Evolutionary conservation across 2,888 invertebrate species (phyloP).

Genomic region (Fragum sueziense): DNA sequence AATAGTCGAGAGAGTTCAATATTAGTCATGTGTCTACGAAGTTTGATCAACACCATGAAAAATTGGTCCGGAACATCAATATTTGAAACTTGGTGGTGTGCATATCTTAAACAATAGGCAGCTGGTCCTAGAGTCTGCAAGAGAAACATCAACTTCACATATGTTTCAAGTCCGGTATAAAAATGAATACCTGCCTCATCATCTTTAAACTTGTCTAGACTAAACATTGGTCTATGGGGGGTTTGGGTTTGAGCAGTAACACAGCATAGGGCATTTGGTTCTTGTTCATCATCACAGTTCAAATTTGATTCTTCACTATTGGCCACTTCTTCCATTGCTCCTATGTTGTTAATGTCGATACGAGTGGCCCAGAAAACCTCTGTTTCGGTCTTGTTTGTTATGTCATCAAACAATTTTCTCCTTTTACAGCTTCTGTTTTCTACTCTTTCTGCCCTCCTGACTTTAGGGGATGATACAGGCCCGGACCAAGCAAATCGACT

Average conservation of each 20-base stretch:
- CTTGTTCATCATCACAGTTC: no score
- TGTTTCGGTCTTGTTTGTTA: background rate
- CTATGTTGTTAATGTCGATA: background rate
- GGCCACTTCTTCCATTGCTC: background rate
- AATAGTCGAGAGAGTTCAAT: conserved; percentile 53
- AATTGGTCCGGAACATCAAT: conserved; percentile 41
- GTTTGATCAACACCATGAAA: conserved; percentile 49
- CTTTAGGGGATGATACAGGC: background rate
- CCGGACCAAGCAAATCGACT: background rate
- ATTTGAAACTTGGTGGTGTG: conserved; percentile 6
- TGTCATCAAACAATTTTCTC: background rate
- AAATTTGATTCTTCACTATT: background rate
- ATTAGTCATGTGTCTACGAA: conserved; percentile 37
- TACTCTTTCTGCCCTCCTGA: background rate
- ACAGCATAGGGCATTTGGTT: no score
- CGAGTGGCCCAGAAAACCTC: background rate
- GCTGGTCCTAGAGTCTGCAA: conserved; percentile 40
- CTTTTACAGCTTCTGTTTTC: background rate
- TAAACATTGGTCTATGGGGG: background rate
- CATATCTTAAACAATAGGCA: conserved; percentile 30
- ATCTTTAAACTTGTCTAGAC: background rate
- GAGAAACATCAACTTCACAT: conserved; percentile 25
- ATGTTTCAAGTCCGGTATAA: conserved; percentile 28
- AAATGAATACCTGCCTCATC: background rate
- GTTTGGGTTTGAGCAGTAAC: conserved; percentile 8